Base-by-base conservation (phyloP, 1,140 invertebrate genomes). In the Alviniconcha marisindica region DNA sequence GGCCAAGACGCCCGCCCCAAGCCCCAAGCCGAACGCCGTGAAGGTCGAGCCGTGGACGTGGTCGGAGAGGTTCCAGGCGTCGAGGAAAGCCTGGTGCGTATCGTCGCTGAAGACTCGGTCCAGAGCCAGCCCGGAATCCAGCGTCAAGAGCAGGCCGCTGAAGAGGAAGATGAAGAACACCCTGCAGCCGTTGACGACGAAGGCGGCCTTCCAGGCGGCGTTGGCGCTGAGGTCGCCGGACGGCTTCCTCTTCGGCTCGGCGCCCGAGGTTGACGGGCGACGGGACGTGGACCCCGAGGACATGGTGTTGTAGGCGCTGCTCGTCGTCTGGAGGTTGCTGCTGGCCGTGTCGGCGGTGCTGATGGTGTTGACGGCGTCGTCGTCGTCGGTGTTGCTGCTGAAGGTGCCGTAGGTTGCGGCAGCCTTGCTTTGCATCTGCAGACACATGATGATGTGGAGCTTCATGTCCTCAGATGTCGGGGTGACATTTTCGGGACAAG, bases 121-220 rank as follows among this genome's bases (percentile, higher is more conserved):
- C 3, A 28, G n/a, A 7, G 60, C 28, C 38, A 44, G 51, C 0
- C 33, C 42, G 1, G 73, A 66, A 28, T 87, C 84, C 28, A 86
- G 1, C 77, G 76, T 82, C 60, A 78, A 85, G 28, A 88, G 60
- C 0, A 84, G 1, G 66, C 81, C 60, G 33, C 71, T 73, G 56
- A 84, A 48, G 36, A 84, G 0, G 51, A 83, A 56, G 12, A 66
- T 82, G 66, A 74, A 77, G 21, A 85, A 1, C 5, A 83, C 69
- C 4, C 84, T 85, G 38, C 80, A 51, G 18, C 40, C n/a, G 74
- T 86, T 51, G 12, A 78, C 18, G 7, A 88, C 76, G 28, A 86
- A 51, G 2, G 81, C 69, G 3, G 83, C 71, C 81, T 86, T 86
- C 87, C 87, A 87, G 15, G 69, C 69, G 7, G 69, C 69, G 69